Evolutionary conservation across 37 sponge, comb jelly and placozoan genomes (phyloP).

Genomic region (Dysidea cf. avara): DNA sequence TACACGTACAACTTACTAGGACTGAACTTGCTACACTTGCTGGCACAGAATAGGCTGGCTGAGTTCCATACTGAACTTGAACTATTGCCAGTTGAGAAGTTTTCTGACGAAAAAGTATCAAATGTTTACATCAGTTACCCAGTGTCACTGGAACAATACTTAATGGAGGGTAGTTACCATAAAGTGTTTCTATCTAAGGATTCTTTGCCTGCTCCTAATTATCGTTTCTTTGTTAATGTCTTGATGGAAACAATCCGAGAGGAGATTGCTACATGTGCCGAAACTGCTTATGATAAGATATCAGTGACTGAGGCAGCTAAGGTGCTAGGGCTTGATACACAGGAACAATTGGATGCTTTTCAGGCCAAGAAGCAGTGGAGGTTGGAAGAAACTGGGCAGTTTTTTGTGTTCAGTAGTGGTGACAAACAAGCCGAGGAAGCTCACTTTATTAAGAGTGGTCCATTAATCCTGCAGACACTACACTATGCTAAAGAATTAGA

Average conservation of each 20-base stretch:
- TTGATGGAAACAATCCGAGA: conserved; percentile 84
- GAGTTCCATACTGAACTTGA: conserved; percentile 98
- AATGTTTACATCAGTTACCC: conserved; percentile 93
- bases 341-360: conserved; percentile 42
- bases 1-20: conserved; percentile 88
- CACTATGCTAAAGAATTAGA: conserved; percentile 89
- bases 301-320: conserved; percentile 67
- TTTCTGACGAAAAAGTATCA: conserved; percentile 65
- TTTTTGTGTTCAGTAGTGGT: conserved; percentile 46
- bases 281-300: conserved; percentile 64
- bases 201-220: conserved; percentile 87
- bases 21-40: conserved; percentile 83
- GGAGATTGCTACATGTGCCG: conserved; percentile 90
- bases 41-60: conserved; percentile 87
- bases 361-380: conserved; percentile 58
- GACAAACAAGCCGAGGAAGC: conserved; percentile 44
- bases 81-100: conserved; percentile 56
- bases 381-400: conserved; percentile 14
- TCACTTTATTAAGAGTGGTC: conserved; percentile 32
- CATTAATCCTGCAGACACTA: conserved; percentile 65
- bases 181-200: conserved; percentile 88
- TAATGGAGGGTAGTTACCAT: conserved; percentile 99
- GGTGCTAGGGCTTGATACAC: conserved; percentile 51
- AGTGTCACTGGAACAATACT: conserved; percentile 85
- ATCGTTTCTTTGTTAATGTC: conserved; percentile 87